phyloP scores from a whole-genome alignment of 2,113 vertebrate genomes.

The Gnathonemus longibarbis region DNA sequence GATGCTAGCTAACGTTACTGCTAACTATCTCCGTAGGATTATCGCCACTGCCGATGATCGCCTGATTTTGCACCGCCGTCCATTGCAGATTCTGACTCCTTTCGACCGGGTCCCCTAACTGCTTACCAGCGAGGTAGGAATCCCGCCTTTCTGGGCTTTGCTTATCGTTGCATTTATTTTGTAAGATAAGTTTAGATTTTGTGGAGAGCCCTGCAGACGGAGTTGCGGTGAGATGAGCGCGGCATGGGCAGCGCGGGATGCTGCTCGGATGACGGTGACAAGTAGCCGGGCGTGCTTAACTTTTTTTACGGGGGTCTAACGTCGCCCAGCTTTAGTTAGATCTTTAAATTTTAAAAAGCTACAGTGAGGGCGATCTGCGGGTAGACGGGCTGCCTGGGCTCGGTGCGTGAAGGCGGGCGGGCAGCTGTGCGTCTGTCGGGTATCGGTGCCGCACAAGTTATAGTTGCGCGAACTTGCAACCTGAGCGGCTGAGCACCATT shows the following conservation, averaged over 20 bases:
- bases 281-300: neutral
- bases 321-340: neutral
- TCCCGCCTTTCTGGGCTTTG: neutral
- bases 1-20: conserved; percentile 25
- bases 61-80: conserved; percentile 43
- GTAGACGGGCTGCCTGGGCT: neutral
- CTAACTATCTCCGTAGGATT: conserved; percentile 19
- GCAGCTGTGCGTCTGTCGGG: neutral
- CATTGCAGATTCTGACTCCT: conserved; percentile 48
- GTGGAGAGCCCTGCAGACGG: neutral
- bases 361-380: neutral
- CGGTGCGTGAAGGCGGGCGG: neutral
- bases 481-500: neutral
- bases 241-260: neutral
- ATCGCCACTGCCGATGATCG: conserved; percentile 45
- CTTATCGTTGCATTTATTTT: neutral
- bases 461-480: neutral
- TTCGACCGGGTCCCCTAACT: conserved; percentile 36
- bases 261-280: neutral
- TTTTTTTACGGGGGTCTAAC: neutral
- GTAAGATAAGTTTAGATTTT: neutral
- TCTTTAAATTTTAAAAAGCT: neutral
- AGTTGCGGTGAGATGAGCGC: neutral
- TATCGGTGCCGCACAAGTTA: neutral
- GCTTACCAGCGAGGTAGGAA: conserved; percentile 54